These are phyloP conservation scores for Pteruthius melanotis DNA, from an alignment of 2,113 vertebrate genomes.

Conservation along the genomic window DNA sequence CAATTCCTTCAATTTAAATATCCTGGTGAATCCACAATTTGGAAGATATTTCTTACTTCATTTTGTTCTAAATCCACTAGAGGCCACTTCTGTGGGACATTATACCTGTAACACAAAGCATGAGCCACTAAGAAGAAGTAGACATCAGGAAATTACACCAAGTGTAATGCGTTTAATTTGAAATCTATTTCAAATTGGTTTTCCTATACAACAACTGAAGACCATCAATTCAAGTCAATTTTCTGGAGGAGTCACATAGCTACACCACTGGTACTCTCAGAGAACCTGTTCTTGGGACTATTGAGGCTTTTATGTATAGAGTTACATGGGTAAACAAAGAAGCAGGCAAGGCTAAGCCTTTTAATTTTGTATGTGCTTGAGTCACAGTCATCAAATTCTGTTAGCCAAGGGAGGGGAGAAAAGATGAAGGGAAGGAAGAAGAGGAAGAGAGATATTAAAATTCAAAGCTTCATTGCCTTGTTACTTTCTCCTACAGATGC, in stretches of 20 bases:
- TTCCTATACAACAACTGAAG: not conserved
- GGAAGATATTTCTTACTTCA: not conserved
- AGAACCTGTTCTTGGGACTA: not conserved
- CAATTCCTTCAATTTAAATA: slow-evolving; percentile 40
- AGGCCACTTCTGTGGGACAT: not conserved
- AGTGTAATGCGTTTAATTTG: not conserved
- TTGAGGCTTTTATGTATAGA: not conserved
- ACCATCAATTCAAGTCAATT: not conserved
- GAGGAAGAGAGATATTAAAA: not conserved
- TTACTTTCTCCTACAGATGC: slow-evolving; percentile 24
- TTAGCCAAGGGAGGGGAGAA: not conserved
- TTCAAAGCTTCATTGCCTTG: not conserved
- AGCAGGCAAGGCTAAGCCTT: not conserved
- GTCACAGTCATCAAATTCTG: not conserved
- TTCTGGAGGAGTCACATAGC: not conserved
- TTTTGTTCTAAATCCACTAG: slow-evolving; percentile 12
- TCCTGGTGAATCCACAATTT: not conserved
- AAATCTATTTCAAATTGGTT: not conserved
- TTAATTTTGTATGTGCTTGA: not conserved
- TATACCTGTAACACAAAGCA: not conserved
- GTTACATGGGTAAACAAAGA: not conserved
- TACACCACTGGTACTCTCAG: not conserved
- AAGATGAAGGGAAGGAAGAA: not conserved
- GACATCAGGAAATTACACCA: not conserved
- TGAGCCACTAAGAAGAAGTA: not conserved